Evolutionary conservation across 2,797 vertebrate genomes (phyloP).

Genomic region (Carapus acus): DNA sequence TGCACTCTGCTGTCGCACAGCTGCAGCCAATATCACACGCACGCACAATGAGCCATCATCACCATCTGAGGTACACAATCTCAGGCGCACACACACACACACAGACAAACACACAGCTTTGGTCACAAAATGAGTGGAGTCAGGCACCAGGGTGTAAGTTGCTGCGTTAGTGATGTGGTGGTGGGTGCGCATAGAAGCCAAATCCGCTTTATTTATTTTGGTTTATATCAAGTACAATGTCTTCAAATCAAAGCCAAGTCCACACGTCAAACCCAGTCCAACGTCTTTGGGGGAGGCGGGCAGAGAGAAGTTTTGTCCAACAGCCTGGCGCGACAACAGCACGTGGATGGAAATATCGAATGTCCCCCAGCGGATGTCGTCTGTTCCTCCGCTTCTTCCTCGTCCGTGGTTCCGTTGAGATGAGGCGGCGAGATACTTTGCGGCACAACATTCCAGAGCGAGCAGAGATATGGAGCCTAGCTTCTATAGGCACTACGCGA

Average conservation of each 20-base stretch:
- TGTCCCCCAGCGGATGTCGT: background rate
- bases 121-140: conserved; percentile 6
- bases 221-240: background rate
- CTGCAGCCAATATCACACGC: conserved; percentile 12
- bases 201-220: background rate
- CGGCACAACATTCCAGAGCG: conserved; percentile 14
- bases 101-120: conserved; percentile 4
- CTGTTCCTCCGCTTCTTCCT: no score
- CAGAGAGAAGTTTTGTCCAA: no score
- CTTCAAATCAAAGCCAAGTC: background rate
- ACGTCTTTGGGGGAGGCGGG: background rate
- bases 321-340: background rate
- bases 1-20: conserved; percentile 54
- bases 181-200: background rate
- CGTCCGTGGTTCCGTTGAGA: background rate
- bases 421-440: conserved; percentile 12
- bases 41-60: conserved; percentile 2
- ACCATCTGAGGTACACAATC: background rate
- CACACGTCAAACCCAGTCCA: no score
- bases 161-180: background rate
- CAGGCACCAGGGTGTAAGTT: background rate
- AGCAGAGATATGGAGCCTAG: conserved; percentile 1
- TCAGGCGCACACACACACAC: background rate
- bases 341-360: background rate
- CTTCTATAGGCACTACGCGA: conserved; percentile 7